Evolutionary conservation across 2,888 invertebrate genomes (phyloP), one percentile per base, ranked within the genome.

Genomic region (Aphidius colemani): DNA sequence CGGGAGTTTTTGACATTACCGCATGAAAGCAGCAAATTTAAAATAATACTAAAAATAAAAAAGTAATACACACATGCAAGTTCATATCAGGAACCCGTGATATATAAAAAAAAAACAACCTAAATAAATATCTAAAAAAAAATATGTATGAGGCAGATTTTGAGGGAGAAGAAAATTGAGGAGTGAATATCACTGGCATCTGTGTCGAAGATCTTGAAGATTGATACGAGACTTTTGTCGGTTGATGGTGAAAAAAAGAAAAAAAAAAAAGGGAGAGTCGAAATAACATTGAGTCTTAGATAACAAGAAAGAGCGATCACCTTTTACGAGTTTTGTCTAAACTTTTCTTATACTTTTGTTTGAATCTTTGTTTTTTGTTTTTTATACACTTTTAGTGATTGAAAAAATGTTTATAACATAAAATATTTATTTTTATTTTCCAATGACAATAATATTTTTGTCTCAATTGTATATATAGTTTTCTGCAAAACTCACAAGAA

Each of bases 251-350:
- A 30, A 30, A 30, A 30, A 30, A 5, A 30, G 5, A 30, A 30
- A 30, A 18, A 46, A 64, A 44, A 56, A 40, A 57, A 59, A 63
- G 57, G 61, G 48, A 43, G 51, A n/a, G 57, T 55, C 30, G 57
- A 18, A 64, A 30, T 30, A 30, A 30, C 30, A 30, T 30, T 30
- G 30, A 30, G 5, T 30, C 5, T 30, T 30, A 30, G 30, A 30
- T 61, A 30, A 64, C 55, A 64, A 58, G 60, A 58, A 59, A 59
- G 50, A 53, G 64, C 49, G 60, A 60, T 57, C 62, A 64, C 53
- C 30, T 59, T 65, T 65, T 69, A 65, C 66, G 68, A 70, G 66
- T 70, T 69, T 67, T 64, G 63, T 64, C 61, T 67, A 67, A 68
- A 66, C 65, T 68, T 61, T 51, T 53, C 64, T 30, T 30, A 30